These are phyloP conservation scores for Hyalella azteca DNA, from an alignment of 2,888 invertebrate genomes.

Conservation along the genomic window DNA sequence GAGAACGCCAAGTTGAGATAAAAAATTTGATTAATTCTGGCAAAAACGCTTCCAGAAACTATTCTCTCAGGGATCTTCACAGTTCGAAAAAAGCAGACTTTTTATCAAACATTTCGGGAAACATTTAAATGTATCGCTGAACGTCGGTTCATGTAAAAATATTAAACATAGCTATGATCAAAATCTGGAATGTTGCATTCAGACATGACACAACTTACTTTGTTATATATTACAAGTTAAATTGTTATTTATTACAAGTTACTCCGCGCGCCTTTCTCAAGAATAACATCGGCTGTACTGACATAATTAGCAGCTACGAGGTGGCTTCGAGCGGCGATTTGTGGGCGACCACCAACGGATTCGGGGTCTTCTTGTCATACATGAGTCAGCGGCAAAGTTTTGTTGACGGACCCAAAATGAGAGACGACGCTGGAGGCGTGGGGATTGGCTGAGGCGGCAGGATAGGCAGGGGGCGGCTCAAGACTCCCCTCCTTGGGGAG, in stretches of 20 bases:
- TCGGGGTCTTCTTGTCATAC: conserved; percentile 49
- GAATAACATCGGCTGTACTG: background rate
- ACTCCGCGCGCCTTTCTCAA: conserved; percentile 17
- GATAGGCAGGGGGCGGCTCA: conserved; percentile 49
- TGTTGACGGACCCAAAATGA: conserved; percentile 56
- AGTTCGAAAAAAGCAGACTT: too few relatives aligned
- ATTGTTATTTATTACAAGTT: background rate
- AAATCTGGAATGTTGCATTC: too few relatives aligned
- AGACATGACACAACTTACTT: background rate
- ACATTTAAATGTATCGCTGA: too few relatives aligned
- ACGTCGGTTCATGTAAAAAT: too few relatives aligned
- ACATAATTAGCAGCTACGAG: conserved; percentile 14
- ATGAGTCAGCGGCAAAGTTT: conserved; percentile 54
- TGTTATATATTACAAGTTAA: background rate
- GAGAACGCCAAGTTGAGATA: too few relatives aligned
- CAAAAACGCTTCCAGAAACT: too few relatives aligned
- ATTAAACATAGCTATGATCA: too few relatives aligned
- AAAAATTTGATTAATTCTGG: too few relatives aligned
- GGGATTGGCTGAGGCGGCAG: conserved; percentile 26
- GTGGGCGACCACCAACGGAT: background rate
- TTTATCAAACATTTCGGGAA: too few relatives aligned
- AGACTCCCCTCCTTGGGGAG: conserved; percentile 46
- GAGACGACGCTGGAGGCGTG: conserved; percentile 52
- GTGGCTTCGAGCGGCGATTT: background rate
- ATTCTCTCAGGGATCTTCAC: too few relatives aligned